Evolutionary conservation across 2,797 vertebrate species (phyloP).

Genomic region (Melanotaenia maccullochi): DNA sequence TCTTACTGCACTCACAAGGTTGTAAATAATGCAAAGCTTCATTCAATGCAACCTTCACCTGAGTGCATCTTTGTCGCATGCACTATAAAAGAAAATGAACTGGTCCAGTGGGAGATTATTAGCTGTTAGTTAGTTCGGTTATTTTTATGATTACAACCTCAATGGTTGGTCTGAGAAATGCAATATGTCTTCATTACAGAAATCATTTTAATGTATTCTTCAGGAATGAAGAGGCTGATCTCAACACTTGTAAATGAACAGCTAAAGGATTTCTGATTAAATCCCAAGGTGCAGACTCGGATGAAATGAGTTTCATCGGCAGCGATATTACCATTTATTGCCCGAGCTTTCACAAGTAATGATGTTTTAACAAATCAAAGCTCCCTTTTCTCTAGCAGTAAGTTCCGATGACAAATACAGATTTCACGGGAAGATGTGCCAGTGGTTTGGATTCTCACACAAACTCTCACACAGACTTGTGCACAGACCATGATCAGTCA

Average conservation of each 20-base stretch:
- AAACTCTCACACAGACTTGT: conserved; percentile 12
- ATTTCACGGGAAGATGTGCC: conserved; percentile 35
- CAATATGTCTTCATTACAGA: conserved; percentile 72
- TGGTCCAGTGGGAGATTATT: conserved; percentile 68
- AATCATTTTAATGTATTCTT: conserved; percentile 66
- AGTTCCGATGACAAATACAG: conserved; percentile 34
- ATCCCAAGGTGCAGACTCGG: conserved; percentile 56
- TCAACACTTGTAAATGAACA: conserved; percentile 40
- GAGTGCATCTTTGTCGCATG: conserved; percentile 38
- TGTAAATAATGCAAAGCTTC: conserved; percentile 66
- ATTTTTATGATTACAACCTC: conserved; percentile 58
- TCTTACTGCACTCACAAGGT: conserved; percentile 38
- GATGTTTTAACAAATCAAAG: conserved; percentile 56
- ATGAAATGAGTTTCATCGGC: conserved; percentile 58
- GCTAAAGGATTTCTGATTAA: conserved; percentile 65
- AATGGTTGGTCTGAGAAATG: conserved; percentile 33
- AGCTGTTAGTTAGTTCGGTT: conserved; percentile 59
- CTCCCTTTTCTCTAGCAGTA: conserved; percentile 21
- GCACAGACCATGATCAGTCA: conserved; percentile 42
- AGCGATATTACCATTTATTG: conserved; percentile 61
- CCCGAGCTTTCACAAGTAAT: conserved; percentile 54
- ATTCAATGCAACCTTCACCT: conserved; percentile 51
- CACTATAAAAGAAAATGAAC: conserved; percentile 35
- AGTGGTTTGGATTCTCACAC: conserved; percentile 9
- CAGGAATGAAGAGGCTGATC: conserved; percentile 39